These are phyloP conservation scores for Lycophotia porphyrea DNA, from an alignment of 2,888 invertebrate genomes.

Conservation along the genomic window DNA sequence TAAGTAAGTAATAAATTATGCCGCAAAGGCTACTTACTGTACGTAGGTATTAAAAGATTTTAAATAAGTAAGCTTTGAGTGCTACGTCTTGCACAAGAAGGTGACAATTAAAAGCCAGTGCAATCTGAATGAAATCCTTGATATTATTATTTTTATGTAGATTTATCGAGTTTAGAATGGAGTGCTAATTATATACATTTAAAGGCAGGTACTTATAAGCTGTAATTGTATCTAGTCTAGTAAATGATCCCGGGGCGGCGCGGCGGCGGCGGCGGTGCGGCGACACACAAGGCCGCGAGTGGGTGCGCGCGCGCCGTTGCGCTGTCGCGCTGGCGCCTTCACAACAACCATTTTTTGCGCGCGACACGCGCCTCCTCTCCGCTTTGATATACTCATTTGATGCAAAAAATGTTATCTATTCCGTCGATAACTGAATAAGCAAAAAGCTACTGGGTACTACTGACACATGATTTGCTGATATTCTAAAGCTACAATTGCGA, in stretches of 20 bases:
- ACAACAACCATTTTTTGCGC: constrained; percentile 71
- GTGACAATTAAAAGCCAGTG: constrained; percentile 44
- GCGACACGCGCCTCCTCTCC: constrained; percentile 67
- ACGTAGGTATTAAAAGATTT: neutral
- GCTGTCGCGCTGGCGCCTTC: constrained; percentile 71
- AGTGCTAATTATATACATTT: constrained; percentile 74
- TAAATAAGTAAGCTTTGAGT: constrained; percentile 11
- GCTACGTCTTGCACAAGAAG: constrained; percentile 11
- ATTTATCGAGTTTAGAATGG: constrained; percentile 67
- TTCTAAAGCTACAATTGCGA: constrained; percentile 8
- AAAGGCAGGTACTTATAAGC: constrained; percentile 69
- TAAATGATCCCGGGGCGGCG: constrained; percentile 84
- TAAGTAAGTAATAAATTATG: too few species aligned
- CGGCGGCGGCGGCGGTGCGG: constrained; percentile 63
- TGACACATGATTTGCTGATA: constrained; percentile 29
- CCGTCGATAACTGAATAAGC: constrained; percentile 50
- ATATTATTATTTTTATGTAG: constrained; percentile 68
- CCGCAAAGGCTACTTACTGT: neutral
- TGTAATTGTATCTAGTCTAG: constrained; percentile 84
- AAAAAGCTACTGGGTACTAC: constrained; percentile 26
- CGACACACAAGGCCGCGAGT: constrained; percentile 82
- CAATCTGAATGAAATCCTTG: constrained; percentile 63
- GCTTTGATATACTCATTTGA: constrained; percentile 61
- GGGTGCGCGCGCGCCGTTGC: constrained; percentile 70
- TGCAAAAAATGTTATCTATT: constrained; percentile 63